Evolutionary conservation across 1,140 invertebrate genomes (phyloP), one percentile per base, ranked within the genome.

Genomic region (Drosophila seguyi): DNA sequence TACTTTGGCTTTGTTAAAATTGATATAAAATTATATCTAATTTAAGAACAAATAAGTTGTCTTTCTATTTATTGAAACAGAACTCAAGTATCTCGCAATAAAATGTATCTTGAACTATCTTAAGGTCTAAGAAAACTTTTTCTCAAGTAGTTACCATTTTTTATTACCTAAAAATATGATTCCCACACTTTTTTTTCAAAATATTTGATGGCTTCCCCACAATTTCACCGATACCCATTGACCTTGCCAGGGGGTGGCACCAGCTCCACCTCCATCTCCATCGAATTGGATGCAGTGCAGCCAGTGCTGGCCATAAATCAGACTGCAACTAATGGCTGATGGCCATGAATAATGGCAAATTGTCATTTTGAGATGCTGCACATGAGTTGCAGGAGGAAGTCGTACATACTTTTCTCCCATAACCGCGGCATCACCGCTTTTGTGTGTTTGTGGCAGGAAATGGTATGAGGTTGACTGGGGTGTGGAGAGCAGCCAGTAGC

Each of bases 331-430:
- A 5, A 61, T 65, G 27, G 36, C 61, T 34, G 2, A 61, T 65
- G 38, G 36, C 65, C 83, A 52, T 79, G 63, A 76, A 80, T 88
- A 88, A 87, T 87, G 63, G 71, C n/a, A 84, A 84, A 87, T 87
- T 76, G 67, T 65, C 59, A 59, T 75, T 83, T 38, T 44, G 61
- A 72, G n/a, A n/a, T 25, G 25, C 2, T 59, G 47, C 66, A 73
- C 47, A 75, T 61, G 71, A 61, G 59, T 34, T 52, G 42, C 6
- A n/a, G 22, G 22, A 56, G 60, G 59, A 48, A 75, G 52, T 55
- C 27, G 38, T 36, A 22, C 39, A 31, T 34, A 45, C 58, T 55
- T 72, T 56, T 44, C 27, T 31, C n/a, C n/a, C 45, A 27, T 22
- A 13, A 8, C 31, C 76, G 72, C 36, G 65, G 81, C n/a, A n/a